Evolutionary conservation across 2,113 vertebrate species (phyloP).

Genomic region (Paramisgurnus dabryanus): DNA sequence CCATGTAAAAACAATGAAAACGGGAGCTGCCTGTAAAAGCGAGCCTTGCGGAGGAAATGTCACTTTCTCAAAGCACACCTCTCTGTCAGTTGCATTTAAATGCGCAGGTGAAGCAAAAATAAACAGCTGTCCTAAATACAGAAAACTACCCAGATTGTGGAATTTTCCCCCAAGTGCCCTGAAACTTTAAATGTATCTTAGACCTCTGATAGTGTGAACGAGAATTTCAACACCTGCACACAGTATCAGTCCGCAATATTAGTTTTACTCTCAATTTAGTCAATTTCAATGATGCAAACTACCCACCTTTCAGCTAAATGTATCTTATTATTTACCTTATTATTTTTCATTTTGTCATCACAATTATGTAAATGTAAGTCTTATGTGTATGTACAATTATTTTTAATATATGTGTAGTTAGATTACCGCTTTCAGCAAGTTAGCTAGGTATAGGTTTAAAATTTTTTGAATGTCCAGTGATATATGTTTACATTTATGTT

Average conservation of each 20-base stretch:
- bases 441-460: no score
- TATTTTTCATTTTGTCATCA: no score
- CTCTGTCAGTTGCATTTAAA: constrained; percentile 59
- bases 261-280: constrained; percentile 1
- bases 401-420: no score
- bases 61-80: constrained; percentile 52
- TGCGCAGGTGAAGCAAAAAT: constrained; percentile 53
- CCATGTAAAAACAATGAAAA: constrained; percentile 59
- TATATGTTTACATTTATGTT: no score
- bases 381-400: no score
- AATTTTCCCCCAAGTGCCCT: constrained; percentile 44
- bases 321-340: background rate
- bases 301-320: background rate
- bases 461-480: no score
- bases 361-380: no score
- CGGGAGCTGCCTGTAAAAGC: constrained; percentile 54
- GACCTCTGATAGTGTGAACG: constrained; percentile 31
- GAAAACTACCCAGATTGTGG: constrained; percentile 41
- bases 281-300: background rate
- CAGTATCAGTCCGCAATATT: background rate
- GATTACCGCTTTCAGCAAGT: no score
- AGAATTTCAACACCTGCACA: constrained; percentile 47
- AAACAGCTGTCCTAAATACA: constrained; percentile 52
- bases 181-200: constrained; percentile 49
- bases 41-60: constrained; percentile 49